Base-by-base conservation (phyloP, 1,140 invertebrate genomes). In the Pissodes strobi region DNA sequence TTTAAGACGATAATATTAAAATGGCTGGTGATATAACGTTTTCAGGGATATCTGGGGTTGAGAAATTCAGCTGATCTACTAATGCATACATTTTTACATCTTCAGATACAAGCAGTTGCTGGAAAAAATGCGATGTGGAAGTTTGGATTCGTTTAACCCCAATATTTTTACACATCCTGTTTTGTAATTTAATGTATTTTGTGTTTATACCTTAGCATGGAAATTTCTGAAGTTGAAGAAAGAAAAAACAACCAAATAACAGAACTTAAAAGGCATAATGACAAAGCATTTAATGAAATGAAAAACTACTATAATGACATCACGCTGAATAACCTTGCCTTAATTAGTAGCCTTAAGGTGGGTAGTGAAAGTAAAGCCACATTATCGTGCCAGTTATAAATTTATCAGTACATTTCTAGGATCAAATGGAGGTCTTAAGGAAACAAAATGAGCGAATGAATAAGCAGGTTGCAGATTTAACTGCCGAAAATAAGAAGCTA, bases 251-350 rank as follows among this genome's bases (percentile, higher is more conserved):
- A 86, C 52, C 92, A 95, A 75, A 86, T 95, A 12, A 85, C 87
- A 12, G 87, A 88, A 15, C 76, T 97, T 48, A 90, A 92, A 64
- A 86, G 87, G 63, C 87, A 90, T 69, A 93, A 97, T 74, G 91
- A 94, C 63, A 87, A 88, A 70, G 88, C 90, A 0, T 93, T 95
- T 74, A 83, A 85, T 39, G 90, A 95, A 74, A 88, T 96, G 74
- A 96, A 95, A 79, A 91, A 90, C 76, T 97, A 95, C 80, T 97
- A 95, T 70, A 95, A 95, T 72, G 92, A 96, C 69, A 94, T 97
- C 37, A 94, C 92, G 0, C 78, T 94, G 0, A 96, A 96, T 76
- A 97, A 96, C 78, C 82, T 97, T 59, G 90, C 86, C 48, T 78
- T 94, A 6, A 94, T 94, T 23, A 87, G 87, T 65, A 90, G 85